Base-by-base conservation (phyloP, 2,113 vertebrate genomes). In the Nannospalax galili region DNA sequence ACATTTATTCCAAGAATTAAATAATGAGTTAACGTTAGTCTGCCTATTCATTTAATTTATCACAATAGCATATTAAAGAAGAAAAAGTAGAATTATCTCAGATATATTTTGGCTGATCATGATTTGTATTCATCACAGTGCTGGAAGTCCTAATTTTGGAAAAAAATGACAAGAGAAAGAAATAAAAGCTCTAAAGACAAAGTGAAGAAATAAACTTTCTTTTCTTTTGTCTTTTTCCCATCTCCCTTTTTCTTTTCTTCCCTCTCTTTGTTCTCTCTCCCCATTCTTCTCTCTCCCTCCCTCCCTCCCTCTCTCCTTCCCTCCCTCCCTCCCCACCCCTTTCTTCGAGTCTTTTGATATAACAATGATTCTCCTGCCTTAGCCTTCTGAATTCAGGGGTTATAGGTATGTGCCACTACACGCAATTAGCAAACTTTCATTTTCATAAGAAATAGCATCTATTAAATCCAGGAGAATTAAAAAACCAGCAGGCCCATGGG, bases 391-490 rank as follows among this genome's bases (percentile, higher is more conserved):
- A 28, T 81, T 56, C 79, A 40, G 24, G 22, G n/a, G 16, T 62
- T 81, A 62, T 40, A n/a, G 20, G 35, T 24, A 28, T 60, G 56
- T 37, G 20, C 20, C 58, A 60, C 37, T 45, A 20, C 5, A 37
- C 35, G 42, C 28, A 11, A 17, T 48, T 85, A 79, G 69, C 20
- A 93, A 91, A 74, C 12, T 65, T 89, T 87, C 58, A 75, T 84
- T 92, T 93, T 93, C 42, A 86, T 79, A 26, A 93, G 84, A 88
- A 72, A 52, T 1, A n/a, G 42, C 45, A 78, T 70, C 30, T 74
- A 37, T 48, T 73, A 96, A 92, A 92, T 70, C 58, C 60, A 88
- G 24, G 22, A 84, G 35, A 88, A 78, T 82, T 95, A 62, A 81
- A 35, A 81, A n/a, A 62, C 64, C 24, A 40, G 58, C 84, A 69